A percentile compares a stretch with the other conserved stretches of the same genome.
Evolutionary conservation across 2,797 vertebrate genomes (phyloP).

Genomic region (Babyrousa celebensis): DNA sequence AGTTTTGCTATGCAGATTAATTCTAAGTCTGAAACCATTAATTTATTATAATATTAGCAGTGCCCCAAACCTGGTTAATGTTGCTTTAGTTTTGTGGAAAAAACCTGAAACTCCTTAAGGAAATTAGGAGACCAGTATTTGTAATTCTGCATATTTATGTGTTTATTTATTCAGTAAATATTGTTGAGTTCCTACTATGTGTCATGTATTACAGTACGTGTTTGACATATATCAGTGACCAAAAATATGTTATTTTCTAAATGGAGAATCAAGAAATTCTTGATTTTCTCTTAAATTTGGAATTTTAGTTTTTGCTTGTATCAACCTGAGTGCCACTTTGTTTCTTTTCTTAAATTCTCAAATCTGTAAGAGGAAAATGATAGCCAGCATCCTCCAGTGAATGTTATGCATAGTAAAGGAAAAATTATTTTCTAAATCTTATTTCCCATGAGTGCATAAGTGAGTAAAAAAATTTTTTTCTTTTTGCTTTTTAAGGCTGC

Average conservation of each 20-base stretch:
- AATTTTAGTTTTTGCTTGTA: slow-evolving; percentile 25
- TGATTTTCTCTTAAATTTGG: background rate
- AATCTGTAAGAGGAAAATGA: background rate
- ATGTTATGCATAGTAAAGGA: background rate
- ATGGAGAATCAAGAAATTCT: background rate
- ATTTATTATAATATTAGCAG: background rate
- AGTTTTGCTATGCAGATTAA: background rate
- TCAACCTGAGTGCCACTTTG: background rate
- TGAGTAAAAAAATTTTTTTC: background rate
- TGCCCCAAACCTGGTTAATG: background rate
- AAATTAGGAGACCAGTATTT: background rate
- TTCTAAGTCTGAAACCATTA: background rate
- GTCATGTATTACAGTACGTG: background rate
- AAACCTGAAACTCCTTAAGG: background rate
- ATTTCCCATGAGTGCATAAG: background rate
- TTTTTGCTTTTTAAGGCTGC: too few relatives aligned
- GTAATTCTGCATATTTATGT: background rate
- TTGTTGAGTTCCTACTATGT: background rate
- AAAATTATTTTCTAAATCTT: background rate
- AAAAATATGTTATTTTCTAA: slow-evolving; percentile 25
- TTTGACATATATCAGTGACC: background rate
- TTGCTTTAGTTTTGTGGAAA: background rate
- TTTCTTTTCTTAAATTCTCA: background rate
- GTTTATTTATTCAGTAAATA: background rate
- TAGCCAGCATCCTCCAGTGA: background rate